Percentiles rank a stretch among this genome's conserved stretches.
phyloP scores from a whole-genome alignment of 2,888 invertebrate genomes.

The Orthonevra nobilis region DNA sequence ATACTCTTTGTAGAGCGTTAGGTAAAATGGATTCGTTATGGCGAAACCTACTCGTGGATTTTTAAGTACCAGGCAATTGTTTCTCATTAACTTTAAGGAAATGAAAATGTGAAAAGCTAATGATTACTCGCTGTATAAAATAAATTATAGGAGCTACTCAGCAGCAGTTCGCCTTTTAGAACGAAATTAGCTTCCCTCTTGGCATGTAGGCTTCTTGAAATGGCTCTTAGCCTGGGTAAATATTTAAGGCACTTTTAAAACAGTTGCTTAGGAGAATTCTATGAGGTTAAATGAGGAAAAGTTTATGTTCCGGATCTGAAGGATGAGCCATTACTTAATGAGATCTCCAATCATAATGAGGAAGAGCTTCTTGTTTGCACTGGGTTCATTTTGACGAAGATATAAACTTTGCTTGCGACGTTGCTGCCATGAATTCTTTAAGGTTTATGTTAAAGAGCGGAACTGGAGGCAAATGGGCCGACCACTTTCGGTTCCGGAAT shows the following conservation, averaged over 20 bases:
- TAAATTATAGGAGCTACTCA: neutral
- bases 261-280: neutral
- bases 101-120: conserved; percentile 29
- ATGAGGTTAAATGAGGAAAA: neutral
- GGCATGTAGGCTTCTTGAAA: neutral
- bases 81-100: conserved; percentile 30
- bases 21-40: neutral
- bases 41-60: conserved; percentile 5
- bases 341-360: neutral
- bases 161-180: neutral
- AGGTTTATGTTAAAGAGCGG: too few relatives aligned
- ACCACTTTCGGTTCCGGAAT: too few relatives aligned
- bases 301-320: neutral
- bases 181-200: neutral
- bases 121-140: conserved; percentile 13
- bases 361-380: neutral
- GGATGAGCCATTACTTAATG: neutral
- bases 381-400: too few relatives aligned
- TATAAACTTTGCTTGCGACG: too few relatives aligned
- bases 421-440: too few relatives aligned
- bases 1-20: neutral
- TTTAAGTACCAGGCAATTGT: conserved; percentile 36
- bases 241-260: neutral
- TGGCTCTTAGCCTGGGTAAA: neutral
- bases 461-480: too few relatives aligned